Evolutionary conservation across 1,140 invertebrate genomes (phyloP).

Genomic region (Copidosoma floridanum): DNA sequence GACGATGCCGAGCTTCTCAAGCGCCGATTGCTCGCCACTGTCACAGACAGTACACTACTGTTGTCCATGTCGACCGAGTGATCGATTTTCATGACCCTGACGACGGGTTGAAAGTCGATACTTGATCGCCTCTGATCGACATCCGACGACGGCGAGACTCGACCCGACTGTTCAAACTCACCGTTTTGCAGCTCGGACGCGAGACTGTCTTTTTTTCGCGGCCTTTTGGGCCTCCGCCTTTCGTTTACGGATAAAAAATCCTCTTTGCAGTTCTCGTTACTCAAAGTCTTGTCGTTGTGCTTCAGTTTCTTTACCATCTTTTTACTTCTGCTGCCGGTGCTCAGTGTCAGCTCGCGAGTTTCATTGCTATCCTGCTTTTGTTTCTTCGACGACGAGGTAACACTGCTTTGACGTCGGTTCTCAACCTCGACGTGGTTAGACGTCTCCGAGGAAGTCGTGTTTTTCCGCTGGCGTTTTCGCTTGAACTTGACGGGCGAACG

Average conservation of each 20-base stretch:
- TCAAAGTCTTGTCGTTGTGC: background rate
- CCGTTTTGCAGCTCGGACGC: slow-evolving; percentile 29
- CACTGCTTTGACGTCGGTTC: background rate
- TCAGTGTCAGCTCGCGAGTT: background rate
- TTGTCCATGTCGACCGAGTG: slow-evolving; percentile 52
- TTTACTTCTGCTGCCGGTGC: background rate
- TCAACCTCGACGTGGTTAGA: background rate
- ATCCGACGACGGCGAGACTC: slow-evolving; percentile 36
- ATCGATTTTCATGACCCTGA: slow-evolving; percentile 54
- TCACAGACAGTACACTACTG: slow-evolving; percentile 49
- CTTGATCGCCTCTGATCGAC: slow-evolving; percentile 49
- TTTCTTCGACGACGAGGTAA: background rate
- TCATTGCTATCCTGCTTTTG: background rate
- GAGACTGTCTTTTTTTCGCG: slow-evolving; percentile 27
- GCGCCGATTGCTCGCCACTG: slow-evolving; percentile 50
- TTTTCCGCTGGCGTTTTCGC: slow-evolving; percentile 9
- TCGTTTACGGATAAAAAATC: slow-evolving; percentile 15
- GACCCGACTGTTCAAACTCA: slow-evolving; percentile 34
- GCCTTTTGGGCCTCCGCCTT: slow-evolving; percentile 9
- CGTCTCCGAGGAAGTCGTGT: background rate
- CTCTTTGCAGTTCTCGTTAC: slow-evolving; percentile 9
- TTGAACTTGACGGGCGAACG: background rate
- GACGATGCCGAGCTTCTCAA: slow-evolving; percentile 53
- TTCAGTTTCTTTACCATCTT: background rate
- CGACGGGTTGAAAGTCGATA: slow-evolving; percentile 54